These are phyloP conservation scores for Vidua chalybeata DNA, from an alignment of 2,113 vertebrate genomes.

Conservation along the genomic window DNA sequence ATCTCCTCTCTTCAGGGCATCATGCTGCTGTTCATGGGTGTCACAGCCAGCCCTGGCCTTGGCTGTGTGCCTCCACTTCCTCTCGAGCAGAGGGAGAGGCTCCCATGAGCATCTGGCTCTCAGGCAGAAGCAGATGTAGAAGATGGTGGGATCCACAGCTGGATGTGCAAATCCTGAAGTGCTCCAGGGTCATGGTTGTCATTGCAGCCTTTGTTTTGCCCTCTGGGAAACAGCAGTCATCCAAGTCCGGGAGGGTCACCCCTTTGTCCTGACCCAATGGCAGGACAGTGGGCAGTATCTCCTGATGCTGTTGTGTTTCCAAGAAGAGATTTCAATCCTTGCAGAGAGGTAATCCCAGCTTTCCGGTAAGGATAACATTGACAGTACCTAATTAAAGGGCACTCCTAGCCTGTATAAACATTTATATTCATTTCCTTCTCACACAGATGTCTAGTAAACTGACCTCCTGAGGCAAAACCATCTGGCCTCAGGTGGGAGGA, in stretches of 20 bases:
- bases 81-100: fast-evolving
- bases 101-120: neutral
- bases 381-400: constrained; percentile 18
- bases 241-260: neutral
- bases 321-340: neutral
- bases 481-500: constrained; percentile 48
- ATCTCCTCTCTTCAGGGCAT: neutral
- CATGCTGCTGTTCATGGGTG: neutral
- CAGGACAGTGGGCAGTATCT: neutral
- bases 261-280: neutral
- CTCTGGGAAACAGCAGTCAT: neutral
- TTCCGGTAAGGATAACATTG: constrained; percentile 47
- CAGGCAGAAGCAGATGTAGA: neutral
- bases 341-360: constrained; percentile 31
- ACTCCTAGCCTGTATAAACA: constrained; percentile 26
- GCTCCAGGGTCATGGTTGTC: fast-evolving
- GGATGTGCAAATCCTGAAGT: neutral
- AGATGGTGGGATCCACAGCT: neutral
- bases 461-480: constrained; percentile 38
- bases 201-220: neutral
- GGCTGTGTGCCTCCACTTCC: neutral
- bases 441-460: constrained; percentile 45
- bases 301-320: neutral
- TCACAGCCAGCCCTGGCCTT: neutral
- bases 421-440: constrained; percentile 56